phyloP scores from a whole-genome alignment of 64 coral and sea anemone genomes.

The Stichodactyla helianthus region DNA sequence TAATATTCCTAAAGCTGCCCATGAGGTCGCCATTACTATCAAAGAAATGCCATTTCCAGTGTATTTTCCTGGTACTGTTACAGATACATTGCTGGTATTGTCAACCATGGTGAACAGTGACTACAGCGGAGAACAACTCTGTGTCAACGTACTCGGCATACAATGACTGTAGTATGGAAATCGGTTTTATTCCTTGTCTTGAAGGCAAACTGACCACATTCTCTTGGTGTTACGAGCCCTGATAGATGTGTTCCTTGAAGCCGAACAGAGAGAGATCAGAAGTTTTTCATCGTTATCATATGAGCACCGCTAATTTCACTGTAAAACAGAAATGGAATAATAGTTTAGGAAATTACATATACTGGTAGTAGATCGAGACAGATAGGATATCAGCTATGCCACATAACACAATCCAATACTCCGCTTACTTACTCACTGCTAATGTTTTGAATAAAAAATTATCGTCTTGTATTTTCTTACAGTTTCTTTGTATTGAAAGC shows the following conservation, averaged over 20 bases:
- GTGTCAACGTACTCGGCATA: not conserved
- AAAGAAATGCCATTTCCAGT: constrained; percentile 3
- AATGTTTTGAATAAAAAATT: not conserved
- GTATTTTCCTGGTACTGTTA: not conserved
- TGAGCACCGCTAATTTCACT: not conserved
- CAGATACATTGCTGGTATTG: not conserved
- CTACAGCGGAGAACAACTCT: not conserved
- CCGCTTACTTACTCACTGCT: not conserved
- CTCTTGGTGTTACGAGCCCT: not conserved
- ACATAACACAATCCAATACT: not conserved
- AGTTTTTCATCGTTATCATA: not conserved
- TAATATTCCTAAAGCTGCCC: constrained; percentile 40
- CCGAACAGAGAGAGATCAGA: not conserved
- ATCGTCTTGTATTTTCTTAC: not conserved
- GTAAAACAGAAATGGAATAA: not conserved
- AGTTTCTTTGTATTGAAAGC: not conserved
- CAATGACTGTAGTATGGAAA: too few species aligned
- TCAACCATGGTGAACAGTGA: not conserved
- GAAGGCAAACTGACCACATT: not conserved
- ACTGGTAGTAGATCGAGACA: not conserved
- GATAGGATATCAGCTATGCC: not conserved
- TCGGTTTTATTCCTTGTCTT: too few species aligned
- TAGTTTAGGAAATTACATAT: not conserved
- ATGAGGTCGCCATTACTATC: constrained; percentile 35
- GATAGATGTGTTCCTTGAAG: not conserved